Base-by-base conservation (phyloP, 2,113 vertebrate species). In the Eubucco bourcierii region DNA sequence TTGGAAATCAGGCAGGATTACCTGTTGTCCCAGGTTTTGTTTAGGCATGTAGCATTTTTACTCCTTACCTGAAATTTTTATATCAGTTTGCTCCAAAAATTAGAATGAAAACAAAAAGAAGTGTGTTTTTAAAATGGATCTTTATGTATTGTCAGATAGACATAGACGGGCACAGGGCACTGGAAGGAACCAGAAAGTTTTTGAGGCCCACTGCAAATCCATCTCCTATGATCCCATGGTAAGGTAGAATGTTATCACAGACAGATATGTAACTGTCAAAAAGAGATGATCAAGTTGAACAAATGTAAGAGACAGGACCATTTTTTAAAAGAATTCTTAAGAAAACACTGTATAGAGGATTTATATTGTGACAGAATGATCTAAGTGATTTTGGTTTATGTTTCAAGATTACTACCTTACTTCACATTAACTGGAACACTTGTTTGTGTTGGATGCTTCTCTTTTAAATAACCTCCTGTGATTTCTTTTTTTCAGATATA, bases 391-490 rank as follows among this genome's bases (percentile, higher is more conserved):
- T 94, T 93, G 46, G 64, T 95, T 93, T 93, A 93, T 86, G 58
- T 86, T 97, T 87, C 78, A 83, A 78, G 87, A 94, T 89, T 95
- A 80, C 55, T 80, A 56, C 75, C 53, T 87, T 88, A 29, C 87
- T 95, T 88, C 93, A 93, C 0, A 3, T 94, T 91, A 94, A 84
- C 74, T 72, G 34, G 18, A 90, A 53, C 31, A 46, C 70, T 80
- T 94, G 79, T 90, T 97, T 96, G 80, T 86, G 71, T 94, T 96
- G 88, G 88, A 94, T 85, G 59, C 37, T 93, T 92, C 73, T 18
- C 47, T 74, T 80, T 67, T 9, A 56, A 80, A 46, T 5, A 90
- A 83, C 86, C 39, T 44, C 75, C 31, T 15, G 14, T 33, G 65
- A 25, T 58, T 88, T 90, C 70, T 82, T 90, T 84, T 89, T 90